These are phyloP conservation scores for Torymus texanus DNA, from an alignment of 2,888 invertebrate species.

Conservation along the genomic window DNA sequence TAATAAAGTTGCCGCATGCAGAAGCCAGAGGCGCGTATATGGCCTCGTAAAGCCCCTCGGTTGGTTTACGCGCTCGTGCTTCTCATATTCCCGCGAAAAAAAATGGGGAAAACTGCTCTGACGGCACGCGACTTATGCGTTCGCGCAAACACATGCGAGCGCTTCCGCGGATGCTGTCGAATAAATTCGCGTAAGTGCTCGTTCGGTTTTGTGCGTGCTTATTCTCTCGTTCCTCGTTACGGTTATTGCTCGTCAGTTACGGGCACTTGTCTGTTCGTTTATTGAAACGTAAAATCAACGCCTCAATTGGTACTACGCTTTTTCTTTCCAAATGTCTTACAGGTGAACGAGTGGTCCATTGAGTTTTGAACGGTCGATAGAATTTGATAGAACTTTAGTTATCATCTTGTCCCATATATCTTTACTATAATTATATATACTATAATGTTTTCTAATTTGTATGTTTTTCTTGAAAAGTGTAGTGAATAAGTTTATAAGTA, in stretches of 20 bases:
- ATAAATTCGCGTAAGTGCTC: slow-evolving; percentile 48
- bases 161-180: background rate
- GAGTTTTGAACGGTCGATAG: too few species aligned
- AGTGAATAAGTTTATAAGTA: too few species aligned
- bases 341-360: too few species aligned
- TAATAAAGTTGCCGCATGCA: slow-evolving; percentile 64
- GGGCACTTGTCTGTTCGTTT: slow-evolving; percentile 22
- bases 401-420: too few species aligned
- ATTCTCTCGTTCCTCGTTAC: slow-evolving; percentile 8
- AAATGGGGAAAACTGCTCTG: slow-evolving; percentile 13
- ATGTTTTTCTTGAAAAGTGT: too few species aligned
- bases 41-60: slow-evolving; percentile 69
- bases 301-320: background rate
- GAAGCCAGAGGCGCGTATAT: slow-evolving; percentile 60
- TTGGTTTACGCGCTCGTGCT: slow-evolving; percentile 64
- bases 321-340: too few species aligned
- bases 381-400: too few species aligned
- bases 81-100: slow-evolving; percentile 25
- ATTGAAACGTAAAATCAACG: slow-evolving; percentile 49
- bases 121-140: slow-evolving; percentile 39
- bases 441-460: too few species aligned
- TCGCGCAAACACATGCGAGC: background rate
- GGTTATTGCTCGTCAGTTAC: slow-evolving; percentile 21
- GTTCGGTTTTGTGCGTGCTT: slow-evolving; percentile 32
- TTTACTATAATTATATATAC: too few species aligned